Base-by-base conservation (phyloP, 2,888 invertebrate species). In the Muscina levida region DNA sequence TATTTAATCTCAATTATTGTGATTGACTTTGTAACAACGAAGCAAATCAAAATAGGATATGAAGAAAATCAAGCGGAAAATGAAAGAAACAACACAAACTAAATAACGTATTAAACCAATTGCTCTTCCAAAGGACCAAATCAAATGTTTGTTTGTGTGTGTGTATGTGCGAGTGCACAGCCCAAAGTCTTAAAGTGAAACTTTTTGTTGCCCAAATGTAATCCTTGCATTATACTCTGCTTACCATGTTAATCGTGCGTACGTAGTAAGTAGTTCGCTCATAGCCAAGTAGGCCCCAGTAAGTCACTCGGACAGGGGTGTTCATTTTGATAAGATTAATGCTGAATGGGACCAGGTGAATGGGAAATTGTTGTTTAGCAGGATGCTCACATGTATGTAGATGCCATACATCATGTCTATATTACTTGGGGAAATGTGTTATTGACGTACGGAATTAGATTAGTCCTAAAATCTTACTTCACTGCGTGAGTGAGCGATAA, bases 1-100 rank as follows among this genome's bases (percentile, higher is more conserved):
- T 82, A 72, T 62, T 85, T 87, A 88, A 88, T 87, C 87, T 86
- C 83, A 85, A 85, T 83, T 86, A 85, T 87, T 84, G 85, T 85
- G 86, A 88, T 87, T 87, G 85, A 86, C 85, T 87, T 86, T 72
- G 67, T 56, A 80, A 53, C 46, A 70, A 39, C n/a, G 44, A 46
- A 73, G 65, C 65, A 73, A 78, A 78, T 73, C 68, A 73, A 73
- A 70, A 37, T 62, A 65, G 66, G 56, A 66, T 75, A 57, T 62
- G 44, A 67, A 57, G 66, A 74, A 66, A 74, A 62, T 72, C 70
- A 73, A 70, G 65, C 70, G 70, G 70, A 57, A 78, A 70, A 73
- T 70, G 11, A 71, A 51, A 46, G 39, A 66, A 56, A 66, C 6
- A 13, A 57, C 44, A 71, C 5, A 39, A 4, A 15, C 56, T n/a